Base-by-base conservation (phyloP, 1,140 invertebrate genomes). In the Zaprionus tsacasi region DNA sequence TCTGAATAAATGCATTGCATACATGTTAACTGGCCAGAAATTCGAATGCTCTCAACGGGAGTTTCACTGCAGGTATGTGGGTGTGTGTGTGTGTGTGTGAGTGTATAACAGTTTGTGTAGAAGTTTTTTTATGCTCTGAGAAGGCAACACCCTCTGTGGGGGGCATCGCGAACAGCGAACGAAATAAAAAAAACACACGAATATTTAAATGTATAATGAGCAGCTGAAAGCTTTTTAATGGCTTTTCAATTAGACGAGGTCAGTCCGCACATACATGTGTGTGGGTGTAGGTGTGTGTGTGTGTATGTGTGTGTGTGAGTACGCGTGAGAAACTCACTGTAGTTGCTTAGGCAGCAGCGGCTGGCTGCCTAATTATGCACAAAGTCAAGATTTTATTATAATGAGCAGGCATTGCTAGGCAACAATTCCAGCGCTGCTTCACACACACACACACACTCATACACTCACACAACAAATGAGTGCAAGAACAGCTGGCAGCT, bases 151-250 rank as follows among this genome's bases (percentile, higher is more conserved):
- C 36, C 15, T 13, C 15, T 11, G 4, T 13, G 7, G 6, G 6
- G 59, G 48, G 52, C 15, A 38, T 35, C 50, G 59, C 38, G 57
- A 65, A 55, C 35, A 50, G 36, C 56, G 40, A 72, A 21, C 57
- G 65, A 83, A 82, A 88, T 74, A 76, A 81, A 88, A 83, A 81
- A 88, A 83, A 81, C 75, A 65, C 58, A 76, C 75, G 74, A 85
- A 85, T 89, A 90, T 89, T 89, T 88, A 85, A 89, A 89, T 89
- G 86, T 79, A 89, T 89, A 89, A 89, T 89, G 85, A 89, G 86
- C 66, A 90, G 78, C 78, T 89, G 85, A 89, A 89, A 89, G 85
- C 85, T 89, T 89, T 89, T 89, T 89, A 89, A 89, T 89, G 85
- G 85, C 72, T 89, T 89, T 89, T 89, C 86, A 89, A 89, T 89